Base-by-base conservation (phyloP, 2,113 vertebrate genomes). In the Chlorodrepanis virens region DNA sequence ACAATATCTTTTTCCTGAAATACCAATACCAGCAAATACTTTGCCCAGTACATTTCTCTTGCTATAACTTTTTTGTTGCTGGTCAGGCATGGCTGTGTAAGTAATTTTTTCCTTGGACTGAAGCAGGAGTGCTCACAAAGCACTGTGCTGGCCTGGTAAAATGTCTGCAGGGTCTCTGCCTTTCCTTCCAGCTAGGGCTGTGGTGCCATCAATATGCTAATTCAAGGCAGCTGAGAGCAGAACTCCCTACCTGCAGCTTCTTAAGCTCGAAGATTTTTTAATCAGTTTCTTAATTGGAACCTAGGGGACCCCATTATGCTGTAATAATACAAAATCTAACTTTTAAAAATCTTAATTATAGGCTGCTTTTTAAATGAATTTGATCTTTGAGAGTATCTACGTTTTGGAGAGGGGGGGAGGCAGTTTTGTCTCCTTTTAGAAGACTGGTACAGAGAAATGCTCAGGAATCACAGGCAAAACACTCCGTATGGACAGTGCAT, bases 261-360 rank as follows among this genome's bases (percentile, higher is more conserved):
- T 97, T 88, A 85, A 97, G 94, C 72, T 92, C 27, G 70, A 97
- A 94, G 87, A 81, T 91, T 91, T 97, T 97, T 96, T 72, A 97
- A 97, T 98, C 85, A 82, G 91, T 90, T 52, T 63, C 87, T 64
- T 98, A 97, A 98, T 98, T 98, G 96, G 94, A 96, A 97, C 97
- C 87, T 93, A 53, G 63, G 97, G 90, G 97, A 98, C 83, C 70
- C 92, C 82, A 92, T 95, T 97, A 93, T 90, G 85, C 80, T 97
- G 97, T 98, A 98, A 97, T 98, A 98, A 96, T 96, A 91, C 87
- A 97, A 98, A 98, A 97, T 94, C 95, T 97, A 70, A 85, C 85
- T 94, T 97, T 45, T 90, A 91, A 89, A 97, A 97, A 89, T 95
- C 80, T 96, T 98, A 96, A 97, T 97, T 97, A 96, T 74, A 45